A percentile compares a stretch with the other conserved stretches of the same genome.
Evolutionary conservation across 2,797 vertebrate genomes (phyloP).

Genomic region (Anisognathus igniventris): DNA sequence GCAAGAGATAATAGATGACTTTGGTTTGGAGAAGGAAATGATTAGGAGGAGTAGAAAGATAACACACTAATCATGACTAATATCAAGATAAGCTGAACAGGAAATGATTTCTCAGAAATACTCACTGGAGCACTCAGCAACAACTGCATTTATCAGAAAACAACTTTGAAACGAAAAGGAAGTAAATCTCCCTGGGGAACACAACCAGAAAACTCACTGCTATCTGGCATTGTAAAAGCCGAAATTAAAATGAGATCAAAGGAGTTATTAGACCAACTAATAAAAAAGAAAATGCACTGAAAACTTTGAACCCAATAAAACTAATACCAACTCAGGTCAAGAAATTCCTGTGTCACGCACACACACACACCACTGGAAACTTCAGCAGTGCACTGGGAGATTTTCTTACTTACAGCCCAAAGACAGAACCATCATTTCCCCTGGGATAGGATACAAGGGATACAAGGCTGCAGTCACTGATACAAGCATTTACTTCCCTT

Average conservation of each 20-base stretch:
- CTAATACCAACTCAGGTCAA: not conserved
- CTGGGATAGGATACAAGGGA: not conserved
- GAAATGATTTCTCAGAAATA: conserved; percentile 24
- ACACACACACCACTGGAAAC: not conserved
- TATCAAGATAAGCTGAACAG: conserved; percentile 12
- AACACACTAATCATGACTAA: conserved; percentile 1
- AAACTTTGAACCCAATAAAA: not conserved
- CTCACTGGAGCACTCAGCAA: not conserved
- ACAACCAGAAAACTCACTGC: not conserved
- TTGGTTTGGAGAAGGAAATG: not conserved
- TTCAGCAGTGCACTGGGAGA: not conserved
- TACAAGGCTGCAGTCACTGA: not conserved
- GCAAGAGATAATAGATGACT: not conserved
- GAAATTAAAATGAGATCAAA: not conserved
- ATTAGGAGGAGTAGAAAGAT: not conserved
- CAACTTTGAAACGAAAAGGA: not conserved
- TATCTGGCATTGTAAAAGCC: not conserved
- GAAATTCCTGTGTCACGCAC: not conserved
- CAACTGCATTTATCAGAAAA: not conserved
- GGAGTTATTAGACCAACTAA: not conserved
- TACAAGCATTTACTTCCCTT: not conserved
- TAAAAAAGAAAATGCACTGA: not conserved
- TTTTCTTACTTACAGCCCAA: not conserved
- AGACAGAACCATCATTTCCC: not conserved
- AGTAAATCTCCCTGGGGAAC: not conserved